Conservation (phyloP, 2,113 vertebrate genomes). For the Craseonycteris thonglongyai region DNA sequence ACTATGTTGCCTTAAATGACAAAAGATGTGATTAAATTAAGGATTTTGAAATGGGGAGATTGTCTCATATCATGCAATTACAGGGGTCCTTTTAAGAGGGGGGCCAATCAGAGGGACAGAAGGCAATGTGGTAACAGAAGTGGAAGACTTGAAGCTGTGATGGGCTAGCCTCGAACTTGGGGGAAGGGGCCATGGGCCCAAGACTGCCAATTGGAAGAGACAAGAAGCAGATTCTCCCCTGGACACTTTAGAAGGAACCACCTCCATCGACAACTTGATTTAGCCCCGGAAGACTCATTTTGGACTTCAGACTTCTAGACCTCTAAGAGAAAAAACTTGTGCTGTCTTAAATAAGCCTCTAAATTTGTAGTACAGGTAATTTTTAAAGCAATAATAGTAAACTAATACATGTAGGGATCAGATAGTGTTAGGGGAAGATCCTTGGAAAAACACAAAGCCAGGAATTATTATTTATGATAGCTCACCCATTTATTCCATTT, state of each 20-base stretch:
- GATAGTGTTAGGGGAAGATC: not conserved
- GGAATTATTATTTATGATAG: not conserved
- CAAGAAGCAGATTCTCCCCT: not conserved
- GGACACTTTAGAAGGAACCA: not conserved
- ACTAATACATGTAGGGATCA: not conserved
- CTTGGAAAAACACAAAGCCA: slow-evolving; percentile 24
- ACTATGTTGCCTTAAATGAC: not conserved
- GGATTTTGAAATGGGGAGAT: not conserved
- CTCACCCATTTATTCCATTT: slow-evolving; percentile 8
- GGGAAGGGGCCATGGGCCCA: not conserved
- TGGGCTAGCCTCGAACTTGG: not conserved
- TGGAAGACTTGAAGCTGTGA: not conserved
- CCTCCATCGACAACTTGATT: not conserved
- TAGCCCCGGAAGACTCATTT: not conserved
- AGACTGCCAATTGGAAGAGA: not conserved
- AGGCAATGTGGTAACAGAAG: not conserved
- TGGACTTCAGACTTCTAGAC: not conserved
- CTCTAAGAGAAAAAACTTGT: not conserved
- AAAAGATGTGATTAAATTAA: not conserved
- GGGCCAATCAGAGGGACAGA: not conserved
- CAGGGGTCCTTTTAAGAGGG: not conserved
- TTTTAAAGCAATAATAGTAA: slow-evolving; percentile 31
- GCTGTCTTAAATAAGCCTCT: not conserved
- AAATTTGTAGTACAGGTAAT: not conserved
- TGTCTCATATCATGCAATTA: not conserved